These are phyloP conservation scores for Fragum sueziense DNA, from an alignment of 2,888 invertebrate species.

Conservation along the genomic window DNA sequence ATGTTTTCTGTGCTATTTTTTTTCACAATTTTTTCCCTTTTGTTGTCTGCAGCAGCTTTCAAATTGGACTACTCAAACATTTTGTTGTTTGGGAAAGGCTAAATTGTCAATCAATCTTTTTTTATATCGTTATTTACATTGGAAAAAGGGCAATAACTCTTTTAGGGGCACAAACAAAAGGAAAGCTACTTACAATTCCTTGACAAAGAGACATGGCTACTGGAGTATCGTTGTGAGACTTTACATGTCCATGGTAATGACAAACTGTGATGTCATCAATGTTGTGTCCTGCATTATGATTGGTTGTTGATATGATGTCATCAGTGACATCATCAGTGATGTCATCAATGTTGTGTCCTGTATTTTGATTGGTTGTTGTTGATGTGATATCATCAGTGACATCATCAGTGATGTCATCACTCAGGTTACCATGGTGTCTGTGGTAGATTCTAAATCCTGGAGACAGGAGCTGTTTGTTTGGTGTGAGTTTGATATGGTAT, in stretches of 20 bases:
- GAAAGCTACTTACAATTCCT: constrained; percentile 69
- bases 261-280: constrained; percentile 42
- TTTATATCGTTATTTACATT: no score
- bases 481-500: constrained; percentile 61
- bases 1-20: no score
- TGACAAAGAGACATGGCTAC: constrained; percentile 65
- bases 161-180: no score
- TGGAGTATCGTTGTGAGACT: constrained; percentile 46
- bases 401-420: constrained; percentile 45
- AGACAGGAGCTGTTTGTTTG: constrained; percentile 56
- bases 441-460: constrained; percentile 65
- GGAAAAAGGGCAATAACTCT: no score
- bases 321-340: constrained; percentile 34
- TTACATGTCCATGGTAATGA: constrained; percentile 53
- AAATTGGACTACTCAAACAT: no score
- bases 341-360: constrained; percentile 30
- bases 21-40: no score
- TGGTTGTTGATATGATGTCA: not conserved
- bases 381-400: constrained; percentile 11
- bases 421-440: constrained; percentile 35
- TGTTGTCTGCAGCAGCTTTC: no score
- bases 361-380: constrained; percentile 38
- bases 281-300: constrained; percentile 45
- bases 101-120: no score
- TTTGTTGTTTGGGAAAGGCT: no score